phyloP scores from a whole-genome alignment of 1,140 invertebrate species.

The Penaeus indicus region DNA sequence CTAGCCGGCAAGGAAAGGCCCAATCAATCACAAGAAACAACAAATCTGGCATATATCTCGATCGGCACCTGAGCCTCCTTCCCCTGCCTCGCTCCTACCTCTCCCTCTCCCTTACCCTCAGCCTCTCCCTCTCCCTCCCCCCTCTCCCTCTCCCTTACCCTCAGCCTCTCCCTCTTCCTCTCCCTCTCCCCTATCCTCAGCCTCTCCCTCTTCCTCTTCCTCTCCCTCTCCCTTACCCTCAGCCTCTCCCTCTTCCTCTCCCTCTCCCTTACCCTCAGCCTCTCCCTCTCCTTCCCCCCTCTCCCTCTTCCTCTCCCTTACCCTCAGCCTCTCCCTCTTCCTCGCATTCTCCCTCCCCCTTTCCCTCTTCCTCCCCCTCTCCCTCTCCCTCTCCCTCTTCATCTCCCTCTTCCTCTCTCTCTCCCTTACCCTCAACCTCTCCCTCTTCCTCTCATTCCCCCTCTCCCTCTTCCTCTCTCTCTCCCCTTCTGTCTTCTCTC shows the following conservation, averaged over 20 bases:
- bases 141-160: slow-evolving; percentile 1
- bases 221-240: no score
- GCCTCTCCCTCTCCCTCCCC: background rate
- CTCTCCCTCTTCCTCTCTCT: background rate
- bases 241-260: no score
- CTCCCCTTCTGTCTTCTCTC: no score
- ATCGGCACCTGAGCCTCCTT: slow-evolving; percentile 5
- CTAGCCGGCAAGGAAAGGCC: slow-evolving; percentile 5
- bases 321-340: background rate
- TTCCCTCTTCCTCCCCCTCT: no score
- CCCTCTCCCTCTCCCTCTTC: slow-evolving; percentile 22
- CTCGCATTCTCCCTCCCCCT: no score
- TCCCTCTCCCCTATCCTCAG: background rate
- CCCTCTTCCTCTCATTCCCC: no score
- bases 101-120: slow-evolving; percentile 27
- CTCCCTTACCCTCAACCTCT: no score
- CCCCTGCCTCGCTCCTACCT: slow-evolving; percentile 1
- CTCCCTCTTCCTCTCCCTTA: no score
- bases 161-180: background rate
- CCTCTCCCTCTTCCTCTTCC: no score
- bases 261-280: no score
- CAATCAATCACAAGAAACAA: background rate
- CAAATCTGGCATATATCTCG: slow-evolving; percentile 28
- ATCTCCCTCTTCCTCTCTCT: background rate
- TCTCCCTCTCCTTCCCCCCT: no score